phyloP scores from a whole-genome alignment of 2,888 invertebrate genomes.

The Drosophila birchii region DNA sequence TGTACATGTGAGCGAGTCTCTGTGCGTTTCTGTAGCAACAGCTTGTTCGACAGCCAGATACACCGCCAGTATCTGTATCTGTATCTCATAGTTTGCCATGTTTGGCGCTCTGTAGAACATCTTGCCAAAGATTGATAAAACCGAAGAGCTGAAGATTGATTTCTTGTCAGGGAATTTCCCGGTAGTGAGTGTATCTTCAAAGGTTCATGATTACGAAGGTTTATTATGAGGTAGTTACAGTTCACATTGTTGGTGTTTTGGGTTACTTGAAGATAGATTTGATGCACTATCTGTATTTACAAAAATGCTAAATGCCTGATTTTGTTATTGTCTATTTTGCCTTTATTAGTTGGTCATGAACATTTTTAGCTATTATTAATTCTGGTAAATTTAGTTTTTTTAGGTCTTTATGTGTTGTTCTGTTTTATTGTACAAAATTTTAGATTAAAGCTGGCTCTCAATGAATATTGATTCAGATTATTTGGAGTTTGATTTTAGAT shows the following conservation, averaged over 20 bases:
- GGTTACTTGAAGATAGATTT: background rate
- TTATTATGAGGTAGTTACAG: background rate
- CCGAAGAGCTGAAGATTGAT: slow-evolving; percentile 7
- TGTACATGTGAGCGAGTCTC: background rate
- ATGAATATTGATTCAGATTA: background rate
- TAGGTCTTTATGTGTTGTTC: background rate
- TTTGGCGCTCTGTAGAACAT: slow-evolving; percentile 51
- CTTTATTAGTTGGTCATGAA: background rate
- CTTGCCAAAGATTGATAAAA: slow-evolving; percentile 17
- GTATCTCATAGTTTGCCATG: slow-evolving; percentile 37
- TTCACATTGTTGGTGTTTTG: background rate
- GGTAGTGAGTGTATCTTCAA: background rate
- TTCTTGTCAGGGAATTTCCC: slow-evolving; percentile 9
- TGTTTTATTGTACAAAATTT: background rate
- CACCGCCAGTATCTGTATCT: slow-evolving; percentile 38
- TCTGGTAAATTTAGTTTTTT: background rate
- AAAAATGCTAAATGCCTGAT: background rate
- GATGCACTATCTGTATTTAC: background rate
- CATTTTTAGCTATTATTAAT: background rate
- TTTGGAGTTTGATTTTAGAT: background rate
- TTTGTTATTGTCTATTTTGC: background rate
- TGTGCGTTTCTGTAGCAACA: slow-evolving; percentile 41
- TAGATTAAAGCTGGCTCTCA: background rate
- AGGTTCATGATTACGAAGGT: background rate
- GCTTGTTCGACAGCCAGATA: slow-evolving; percentile 59